Evolutionary conservation across 2,888 invertebrate species (phyloP), one percentile per base, ranked within the genome.

Genomic region (Melieria crassipennis): DNA sequence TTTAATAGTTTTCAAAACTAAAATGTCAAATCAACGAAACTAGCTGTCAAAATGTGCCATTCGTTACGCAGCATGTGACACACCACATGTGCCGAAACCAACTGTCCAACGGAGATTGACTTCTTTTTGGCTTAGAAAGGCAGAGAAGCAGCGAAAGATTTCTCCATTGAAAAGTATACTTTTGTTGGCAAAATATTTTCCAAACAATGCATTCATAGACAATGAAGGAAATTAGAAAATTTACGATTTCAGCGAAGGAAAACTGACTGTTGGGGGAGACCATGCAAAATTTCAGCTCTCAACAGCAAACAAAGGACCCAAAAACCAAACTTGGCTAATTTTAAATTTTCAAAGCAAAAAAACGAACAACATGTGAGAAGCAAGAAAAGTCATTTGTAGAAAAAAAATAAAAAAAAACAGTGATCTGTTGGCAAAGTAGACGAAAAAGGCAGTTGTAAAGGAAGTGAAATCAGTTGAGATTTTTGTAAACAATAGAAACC

Each of bases 111-210:
- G 3, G 30, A 30, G 30, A 30, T 30, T 30, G 30, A 30, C 3
- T 30, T 30, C 30, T 3, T 30, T 30, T 30, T 30, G 45, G 43
- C 46, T 45, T 45, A 45, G 60, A 61, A 43, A 42, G 7, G 45
- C 9, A 67, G n/a, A 50, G 46, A 48, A 52, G 58, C 10, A 60
- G 13, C 6, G 7, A 16, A n/a, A 61, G 61, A 61, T 67, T 46
- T 67, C 43, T 52, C 43, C 48, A 61, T 52, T 67, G 16, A 45
- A 61, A 67, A 52, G 50, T 52, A 57, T 52, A 58, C 46, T 45
- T 45, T 52, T 67, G 60, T 67, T 67, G 67, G 67, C 67, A 67
- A 67, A 67, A 67, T 67, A 67, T 67, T 67, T 67, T 61, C 50
- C 60, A 50, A 67, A 67, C 67, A 67, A 67, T 58, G 58, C 16